Percentiles rank a stretch among this genome's conserved stretches.
Evolutionary conservation across 2,888 invertebrate species (phyloP).

Genomic region (Cryptophagus acutangulus): DNA sequence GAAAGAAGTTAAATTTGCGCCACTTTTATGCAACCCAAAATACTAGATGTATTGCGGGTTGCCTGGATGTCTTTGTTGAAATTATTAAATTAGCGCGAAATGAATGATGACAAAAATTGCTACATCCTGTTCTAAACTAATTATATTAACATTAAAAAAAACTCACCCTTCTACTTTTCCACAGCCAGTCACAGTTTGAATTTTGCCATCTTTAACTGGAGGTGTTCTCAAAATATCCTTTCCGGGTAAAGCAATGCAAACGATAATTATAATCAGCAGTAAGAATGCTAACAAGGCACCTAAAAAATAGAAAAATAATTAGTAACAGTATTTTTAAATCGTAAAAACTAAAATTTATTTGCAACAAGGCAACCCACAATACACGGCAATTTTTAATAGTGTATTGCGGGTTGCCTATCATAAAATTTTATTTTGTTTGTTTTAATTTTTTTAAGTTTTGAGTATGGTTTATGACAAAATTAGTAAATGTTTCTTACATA

Average conservation of each 20-base stretch:
- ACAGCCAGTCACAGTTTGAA: constrained; percentile 70
- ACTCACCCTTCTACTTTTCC: constrained; percentile 73
- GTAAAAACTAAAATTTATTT: constrained; percentile 1
- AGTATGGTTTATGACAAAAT: too few species aligned
- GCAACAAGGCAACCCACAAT: too few species aligned
- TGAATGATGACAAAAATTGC: too few species aligned
- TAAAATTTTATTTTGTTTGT: too few species aligned
- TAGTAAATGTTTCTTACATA: constrained; percentile 51
- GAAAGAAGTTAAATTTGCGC: too few species aligned
- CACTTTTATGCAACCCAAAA: too few species aligned
- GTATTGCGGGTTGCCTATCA: too few species aligned
- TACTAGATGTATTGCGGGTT: too few species aligned
- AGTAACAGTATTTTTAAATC: not conserved
- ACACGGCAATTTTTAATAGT: too few species aligned
- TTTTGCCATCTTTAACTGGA: constrained; percentile 66
- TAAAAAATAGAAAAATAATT: constrained; percentile 13
- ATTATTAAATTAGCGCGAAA: too few species aligned
- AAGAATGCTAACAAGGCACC: constrained; percentile 58
- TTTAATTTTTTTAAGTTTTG: too few species aligned
- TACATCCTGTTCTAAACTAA: not conserved
- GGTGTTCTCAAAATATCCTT: constrained; percentile 48
- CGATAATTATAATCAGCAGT: constrained; percentile 58
- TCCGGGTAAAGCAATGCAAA: constrained; percentile 59
- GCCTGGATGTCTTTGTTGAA: too few species aligned
- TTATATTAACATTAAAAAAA: not conserved